A percentile compares a stretch with the other conserved stretches of the same genome.
phyloP scores from a whole-genome alignment of 2,113 vertebrate genomes.

The Tyrannus savana region DNA sequence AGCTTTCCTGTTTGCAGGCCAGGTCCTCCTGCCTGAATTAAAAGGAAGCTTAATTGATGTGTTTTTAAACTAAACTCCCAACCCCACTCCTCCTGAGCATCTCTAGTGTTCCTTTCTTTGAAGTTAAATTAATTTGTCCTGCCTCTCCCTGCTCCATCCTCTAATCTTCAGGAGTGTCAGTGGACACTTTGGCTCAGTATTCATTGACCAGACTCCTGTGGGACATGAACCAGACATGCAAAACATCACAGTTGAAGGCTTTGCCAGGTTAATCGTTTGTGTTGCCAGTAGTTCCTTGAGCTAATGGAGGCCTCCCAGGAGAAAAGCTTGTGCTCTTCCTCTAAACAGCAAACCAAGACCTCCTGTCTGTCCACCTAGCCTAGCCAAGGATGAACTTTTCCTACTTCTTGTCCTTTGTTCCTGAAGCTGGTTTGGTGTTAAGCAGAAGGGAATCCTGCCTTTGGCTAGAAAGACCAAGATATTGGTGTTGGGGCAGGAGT shows the following conservation, averaged over 20 bases:
- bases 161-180: not conserved
- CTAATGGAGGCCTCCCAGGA: not conserved
- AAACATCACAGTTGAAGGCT: not conserved
- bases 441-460: not conserved
- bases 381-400: not conserved
- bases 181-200: not conserved
- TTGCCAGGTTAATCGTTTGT: not conserved
- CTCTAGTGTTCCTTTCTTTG: constrained; percentile 2
- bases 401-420: not conserved
- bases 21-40: constrained; percentile 66
- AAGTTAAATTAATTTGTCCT: constrained; percentile 1
- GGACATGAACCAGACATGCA: not conserved
- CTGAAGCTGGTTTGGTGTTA: not conserved
- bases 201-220: not conserved
- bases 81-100: not conserved
- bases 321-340: not conserved
- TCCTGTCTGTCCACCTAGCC: not conserved
- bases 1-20: constrained; percentile 71
- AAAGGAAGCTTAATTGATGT: constrained; percentile 72
- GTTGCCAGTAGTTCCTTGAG: not conserved
- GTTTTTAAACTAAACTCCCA: constrained; percentile 44
- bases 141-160: not conserved
- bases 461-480: not conserved
- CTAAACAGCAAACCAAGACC: not conserved
- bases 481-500: not conserved